Percentiles rank a stretch among this genome's conserved stretches.
Evolutionary conservation across 2,888 invertebrate genomes (phyloP).

Genomic region (Liopterus haemorrhoidalis): DNA sequence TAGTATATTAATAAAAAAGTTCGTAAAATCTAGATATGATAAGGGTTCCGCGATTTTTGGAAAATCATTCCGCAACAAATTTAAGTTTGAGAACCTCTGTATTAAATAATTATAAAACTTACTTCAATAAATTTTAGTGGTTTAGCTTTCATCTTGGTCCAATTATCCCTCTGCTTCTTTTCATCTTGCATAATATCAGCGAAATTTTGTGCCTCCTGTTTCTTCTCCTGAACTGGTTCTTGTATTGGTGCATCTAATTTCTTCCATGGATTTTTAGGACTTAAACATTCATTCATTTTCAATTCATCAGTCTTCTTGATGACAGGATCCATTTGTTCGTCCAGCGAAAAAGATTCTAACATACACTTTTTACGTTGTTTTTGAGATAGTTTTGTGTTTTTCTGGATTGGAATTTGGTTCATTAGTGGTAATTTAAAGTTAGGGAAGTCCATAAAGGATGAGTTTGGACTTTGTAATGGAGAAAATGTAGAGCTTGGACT

Average conservation of each 20-base stretch:
- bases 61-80: no score
- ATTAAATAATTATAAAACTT: constrained; percentile 33
- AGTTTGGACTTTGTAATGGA: no score
- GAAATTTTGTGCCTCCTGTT: constrained; percentile 45
- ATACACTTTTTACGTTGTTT: constrained; percentile 52
- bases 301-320: no score
- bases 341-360: constrained; percentile 4
- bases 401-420: constrained; percentile 29
- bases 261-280: constrained; percentile 48
- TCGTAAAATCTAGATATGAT: no score
- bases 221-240: constrained; percentile 29
- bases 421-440: constrained; percentile 13
- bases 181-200: constrained; percentile 67
- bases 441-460: no score
- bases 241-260: constrained; percentile 45
- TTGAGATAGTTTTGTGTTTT: constrained; percentile 53
- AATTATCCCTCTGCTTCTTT: constrained; percentile 64
- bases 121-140: constrained; percentile 72
- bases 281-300: constrained; percentile 30
- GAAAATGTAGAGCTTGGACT: background rate
- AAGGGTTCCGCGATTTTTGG: no score
- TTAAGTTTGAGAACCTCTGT: no score
- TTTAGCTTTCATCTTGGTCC: constrained; percentile 65
- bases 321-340: constrained; percentile 12
- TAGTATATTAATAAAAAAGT: no score